Base-by-base conservation (phyloP, 2,113 vertebrate genomes). In the Sapajus apella region DNA sequence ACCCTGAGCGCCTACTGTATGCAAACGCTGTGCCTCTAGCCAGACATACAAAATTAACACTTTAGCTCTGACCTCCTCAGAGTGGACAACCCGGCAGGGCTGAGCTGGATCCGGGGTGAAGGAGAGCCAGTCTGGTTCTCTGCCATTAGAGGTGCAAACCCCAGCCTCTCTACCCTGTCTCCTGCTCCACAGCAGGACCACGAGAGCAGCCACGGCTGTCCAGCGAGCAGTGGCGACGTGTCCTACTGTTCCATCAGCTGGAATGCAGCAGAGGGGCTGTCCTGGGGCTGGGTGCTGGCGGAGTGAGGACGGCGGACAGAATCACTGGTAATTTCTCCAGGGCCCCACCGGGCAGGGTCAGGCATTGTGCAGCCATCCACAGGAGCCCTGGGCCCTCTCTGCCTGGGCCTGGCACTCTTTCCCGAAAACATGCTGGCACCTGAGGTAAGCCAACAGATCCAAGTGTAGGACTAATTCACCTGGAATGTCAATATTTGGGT, bases 401-500 rank as follows among this genome's bases (percentile, higher is more conserved):
- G 3, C 1, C 20, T 1, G 0, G 32, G 80, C 37, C 55, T 56
- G 37, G 55, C 23, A 0, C 23, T 37, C 45, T 23, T 80, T 4
- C 64, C 40, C 0, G 0, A 11, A 1, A 2, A 5, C 3, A 2
- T 11, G 86, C 55, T 32, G 81, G 30, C 61, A 43, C 75, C 75
- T 61, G 50, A 73, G 25, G 16, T 8, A 43, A 30, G 0, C 58
- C 93, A 45, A 3, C 50, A 20, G 58, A 4, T 12, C 2, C 0
- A n/a, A 45, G n/a, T 47, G 87, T 25, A 0, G 21, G 32, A 90
- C 66, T 75, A 14, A 93, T 3, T 43, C 66, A 32, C 27, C 58
- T 61, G 94, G 96, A 95, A 97, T 93, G 94, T 90, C 55, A 97
- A 95, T 95, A 93, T 97, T 93, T 97, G 75, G 90, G 94, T 52